These are phyloP conservation scores for Chesias legatella DNA, from an alignment of 2,888 invertebrate genomes.

Conservation along the genomic window DNA sequence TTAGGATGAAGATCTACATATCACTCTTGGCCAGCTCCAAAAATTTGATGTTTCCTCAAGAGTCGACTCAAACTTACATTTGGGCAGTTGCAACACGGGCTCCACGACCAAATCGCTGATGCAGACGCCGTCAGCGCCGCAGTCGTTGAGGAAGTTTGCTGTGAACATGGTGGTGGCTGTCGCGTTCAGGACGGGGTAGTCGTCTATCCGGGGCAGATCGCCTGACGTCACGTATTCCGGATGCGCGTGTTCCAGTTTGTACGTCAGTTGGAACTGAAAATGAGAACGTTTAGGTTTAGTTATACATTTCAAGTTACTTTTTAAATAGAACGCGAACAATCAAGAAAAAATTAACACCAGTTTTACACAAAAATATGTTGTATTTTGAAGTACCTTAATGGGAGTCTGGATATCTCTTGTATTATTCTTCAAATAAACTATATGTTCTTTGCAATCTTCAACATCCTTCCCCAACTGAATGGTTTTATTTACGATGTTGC, in stretches of 20 bases:
- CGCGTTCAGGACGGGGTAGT: slow-evolving; percentile 93
- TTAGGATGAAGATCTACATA: too few species aligned
- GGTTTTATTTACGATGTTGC: slow-evolving; percentile 82
- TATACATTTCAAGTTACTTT: too few species aligned
- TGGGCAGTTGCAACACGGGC: slow-evolving; percentile 81
- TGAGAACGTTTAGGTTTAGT: background rate
- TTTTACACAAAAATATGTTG: too few species aligned
- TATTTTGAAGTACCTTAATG: too few species aligned
- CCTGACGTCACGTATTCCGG: slow-evolving; percentile 77
- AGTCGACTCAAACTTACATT: slow-evolving; percentile 56
- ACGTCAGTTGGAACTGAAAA: slow-evolving; percentile 88
- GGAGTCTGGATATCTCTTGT: slow-evolving; percentile 94
- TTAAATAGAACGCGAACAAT: too few species aligned
- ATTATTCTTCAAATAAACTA: slow-evolving; percentile 92
- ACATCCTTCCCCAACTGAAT: slow-evolving; percentile 82
- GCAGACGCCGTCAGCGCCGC: slow-evolving; percentile 92
- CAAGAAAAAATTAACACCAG: too few species aligned
- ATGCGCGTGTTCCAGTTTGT: slow-evolving; percentile 87
- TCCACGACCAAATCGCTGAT: slow-evolving; percentile 88
- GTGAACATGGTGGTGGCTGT: slow-evolving; percentile 90
- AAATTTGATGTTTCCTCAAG: too few species aligned
- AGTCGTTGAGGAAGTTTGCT: slow-evolving; percentile 94
- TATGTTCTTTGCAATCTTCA: slow-evolving; percentile 86
- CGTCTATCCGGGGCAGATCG: slow-evolving; percentile 84
- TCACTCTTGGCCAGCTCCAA: too few species aligned